Evolutionary conservation across 2,888 invertebrate species (phyloP).

Genomic region (Taphrorychus bicolor): DNA sequence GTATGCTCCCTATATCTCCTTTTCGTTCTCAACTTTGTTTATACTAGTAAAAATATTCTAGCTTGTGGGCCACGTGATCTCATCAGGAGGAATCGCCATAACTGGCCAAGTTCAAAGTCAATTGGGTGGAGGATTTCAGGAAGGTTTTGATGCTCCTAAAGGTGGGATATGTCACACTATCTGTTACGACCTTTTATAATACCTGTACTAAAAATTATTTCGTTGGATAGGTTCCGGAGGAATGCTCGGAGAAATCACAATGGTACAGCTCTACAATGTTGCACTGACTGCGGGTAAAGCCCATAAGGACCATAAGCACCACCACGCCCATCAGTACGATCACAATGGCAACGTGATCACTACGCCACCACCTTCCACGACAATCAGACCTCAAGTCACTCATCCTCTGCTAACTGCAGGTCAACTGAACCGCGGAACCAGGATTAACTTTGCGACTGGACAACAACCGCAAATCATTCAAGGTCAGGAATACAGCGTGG

Average conservation of each 20-base stretch:
- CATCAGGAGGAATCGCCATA: constrained; percentile 76
- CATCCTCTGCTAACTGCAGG: constrained; percentile 68
- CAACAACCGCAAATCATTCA: constrained; percentile 61
- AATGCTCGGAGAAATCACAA: constrained; percentile 77
- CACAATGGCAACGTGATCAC: constrained; percentile 73
- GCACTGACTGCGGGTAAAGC: constrained; percentile 86
- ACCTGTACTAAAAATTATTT: constrained; percentile 2
- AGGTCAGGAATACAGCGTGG: constrained; percentile 64
- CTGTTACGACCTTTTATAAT: too few species aligned
- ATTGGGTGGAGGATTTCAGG: constrained; percentile 64
- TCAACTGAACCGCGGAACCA: constrained; percentile 68
- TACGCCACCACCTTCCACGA: constrained; percentile 66
- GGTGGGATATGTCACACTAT: too few species aligned
- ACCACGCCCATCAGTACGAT: constrained; percentile 82
- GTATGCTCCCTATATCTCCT: too few species aligned
- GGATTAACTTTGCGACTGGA: constrained; percentile 62
- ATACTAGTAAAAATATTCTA: constrained; percentile 57
- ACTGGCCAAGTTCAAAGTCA: constrained; percentile 77
- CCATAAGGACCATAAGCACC: constrained; percentile 86
- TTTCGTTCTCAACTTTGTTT: neutral
- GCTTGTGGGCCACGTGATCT: constrained; percentile 80
- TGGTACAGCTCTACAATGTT: constrained; percentile 81
- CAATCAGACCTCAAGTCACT: constrained; percentile 62
- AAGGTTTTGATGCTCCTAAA: constrained; percentile 62
- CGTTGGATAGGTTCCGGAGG: constrained; percentile 66